phyloP scores from a whole-genome alignment of 2,113 vertebrate genomes.

The Erinaceus europaeus region DNA sequence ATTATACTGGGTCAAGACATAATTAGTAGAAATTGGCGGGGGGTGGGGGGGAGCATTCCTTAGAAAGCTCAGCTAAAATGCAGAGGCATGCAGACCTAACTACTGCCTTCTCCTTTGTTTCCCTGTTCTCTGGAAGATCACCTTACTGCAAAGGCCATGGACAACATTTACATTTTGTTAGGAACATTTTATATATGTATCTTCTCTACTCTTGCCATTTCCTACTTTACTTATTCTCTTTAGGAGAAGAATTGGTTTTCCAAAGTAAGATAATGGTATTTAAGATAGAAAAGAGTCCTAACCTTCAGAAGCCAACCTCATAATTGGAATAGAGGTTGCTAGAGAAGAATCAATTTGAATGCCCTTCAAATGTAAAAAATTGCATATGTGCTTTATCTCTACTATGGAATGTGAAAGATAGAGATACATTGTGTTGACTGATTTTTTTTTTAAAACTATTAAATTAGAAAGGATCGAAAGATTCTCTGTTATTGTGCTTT shows the following conservation, averaged over 20 bases:
- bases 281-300: background rate
- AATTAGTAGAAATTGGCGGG: too few relatives aligned
- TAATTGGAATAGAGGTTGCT: accelerated
- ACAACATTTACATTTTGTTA: too few relatives aligned
- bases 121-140: too few relatives aligned
- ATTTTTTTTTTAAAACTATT: slow-evolving; percentile 24
- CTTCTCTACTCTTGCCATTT: too few relatives aligned
- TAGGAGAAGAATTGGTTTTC: accelerated
- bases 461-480: background rate
- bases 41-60: too few relatives aligned
- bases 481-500: background rate
- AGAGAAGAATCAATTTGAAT: background rate
- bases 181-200: too few relatives aligned
- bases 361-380: background rate
- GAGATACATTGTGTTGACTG: background rate
- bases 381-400: background rate
- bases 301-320: background rate
- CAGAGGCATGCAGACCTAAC: too few relatives aligned
- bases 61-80: too few relatives aligned
- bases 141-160: too few relatives aligned
- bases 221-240: background rate
- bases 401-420: background rate
- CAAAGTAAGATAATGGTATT: background rate
- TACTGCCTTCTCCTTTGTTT: too few relatives aligned
- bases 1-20: too few relatives aligned